Percentiles rank a stretch among this genome's conserved stretches.
phyloP scores from a whole-genome alignment of 2,888 invertebrate genomes.

The Catocala sponsa region DNA sequence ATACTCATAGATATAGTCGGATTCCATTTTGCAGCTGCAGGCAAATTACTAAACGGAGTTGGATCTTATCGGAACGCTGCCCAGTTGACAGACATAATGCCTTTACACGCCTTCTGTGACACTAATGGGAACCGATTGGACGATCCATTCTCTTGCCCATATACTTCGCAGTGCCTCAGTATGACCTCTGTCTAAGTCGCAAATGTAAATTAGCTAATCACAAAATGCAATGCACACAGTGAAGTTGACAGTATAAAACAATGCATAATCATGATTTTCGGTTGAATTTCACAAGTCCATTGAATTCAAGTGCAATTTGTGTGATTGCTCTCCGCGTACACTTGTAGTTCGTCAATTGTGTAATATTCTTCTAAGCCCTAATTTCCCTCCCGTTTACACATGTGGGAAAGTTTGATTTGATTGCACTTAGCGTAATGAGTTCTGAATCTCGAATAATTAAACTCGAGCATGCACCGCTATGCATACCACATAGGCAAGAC shows the following conservation, averaged over 20 bases:
- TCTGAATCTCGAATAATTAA: constrained; percentile 35
- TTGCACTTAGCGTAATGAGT: constrained; percentile 54
- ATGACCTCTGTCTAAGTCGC: background rate
- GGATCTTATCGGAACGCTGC: constrained; percentile 5
- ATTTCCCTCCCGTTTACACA: constrained; percentile 18
- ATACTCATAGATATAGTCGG: too few relatives aligned
- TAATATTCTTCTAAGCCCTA: constrained; percentile 36
- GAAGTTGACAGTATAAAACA: constrained; percentile 18
- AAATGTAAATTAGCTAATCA: background rate
- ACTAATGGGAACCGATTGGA: constrained; percentile 1
- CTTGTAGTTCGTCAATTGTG: constrained; percentile 37
- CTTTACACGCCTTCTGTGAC: constrained; percentile 5
- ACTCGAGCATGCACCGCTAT: constrained; percentile 11
- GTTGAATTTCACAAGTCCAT: constrained; percentile 32
- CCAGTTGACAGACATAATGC: constrained; percentile 1
- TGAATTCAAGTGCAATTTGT: constrained; percentile 40
- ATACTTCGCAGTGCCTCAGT: too few relatives aligned
- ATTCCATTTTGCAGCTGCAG: background rate
- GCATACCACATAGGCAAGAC: background rate
- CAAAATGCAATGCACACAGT: background rate
- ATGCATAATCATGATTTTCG: constrained; percentile 35
- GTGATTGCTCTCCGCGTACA: constrained; percentile 35
- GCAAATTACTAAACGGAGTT: constrained; percentile 3
- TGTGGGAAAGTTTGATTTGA: constrained; percentile 50
- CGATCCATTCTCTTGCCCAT: background rate